These are phyloP conservation scores for Alosa sapidissima DNA, from an alignment of 2,797 vertebrate genomes.

Conservation along the genomic window DNA sequence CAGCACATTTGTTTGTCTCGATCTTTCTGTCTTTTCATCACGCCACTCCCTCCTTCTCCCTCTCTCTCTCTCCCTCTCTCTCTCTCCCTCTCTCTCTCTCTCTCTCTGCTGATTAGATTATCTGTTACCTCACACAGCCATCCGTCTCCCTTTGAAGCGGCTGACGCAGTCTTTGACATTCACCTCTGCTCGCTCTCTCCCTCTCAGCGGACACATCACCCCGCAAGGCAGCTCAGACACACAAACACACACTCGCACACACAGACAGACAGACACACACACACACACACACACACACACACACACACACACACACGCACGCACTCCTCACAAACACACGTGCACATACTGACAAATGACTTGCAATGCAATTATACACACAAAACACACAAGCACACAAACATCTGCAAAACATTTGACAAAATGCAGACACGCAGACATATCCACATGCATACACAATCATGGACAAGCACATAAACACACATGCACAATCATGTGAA, in stretches of 20 bases:
- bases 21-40: slow-evolving; percentile 23
- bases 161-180: slow-evolving; percentile 46
- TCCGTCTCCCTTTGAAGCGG: slow-evolving; percentile 36
- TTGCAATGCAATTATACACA: background rate
- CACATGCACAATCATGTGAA: background rate
- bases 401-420: background rate
- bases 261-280: background rate
- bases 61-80: slow-evolving; percentile 26
- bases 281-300: background rate
- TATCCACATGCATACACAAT: background rate
- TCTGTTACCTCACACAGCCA: slow-evolving; percentile 25
- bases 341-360: background rate
- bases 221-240: slow-evolving; percentile 17
- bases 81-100: slow-evolving; percentile 32
- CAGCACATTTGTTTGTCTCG: slow-evolving; percentile 26
- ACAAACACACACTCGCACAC: slow-evolving; percentile 20
- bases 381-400: background rate
- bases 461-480: background rate
- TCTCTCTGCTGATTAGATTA: slow-evolving; percentile 58
- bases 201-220: slow-evolving; percentile 3
- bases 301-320: background rate
- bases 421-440: background rate
- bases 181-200: slow-evolving; percentile 42
- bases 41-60: slow-evolving; percentile 22
- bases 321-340: background rate